phyloP scores from a whole-genome alignment of 1,140 invertebrate species.

The Drosophila parvula region DNA sequence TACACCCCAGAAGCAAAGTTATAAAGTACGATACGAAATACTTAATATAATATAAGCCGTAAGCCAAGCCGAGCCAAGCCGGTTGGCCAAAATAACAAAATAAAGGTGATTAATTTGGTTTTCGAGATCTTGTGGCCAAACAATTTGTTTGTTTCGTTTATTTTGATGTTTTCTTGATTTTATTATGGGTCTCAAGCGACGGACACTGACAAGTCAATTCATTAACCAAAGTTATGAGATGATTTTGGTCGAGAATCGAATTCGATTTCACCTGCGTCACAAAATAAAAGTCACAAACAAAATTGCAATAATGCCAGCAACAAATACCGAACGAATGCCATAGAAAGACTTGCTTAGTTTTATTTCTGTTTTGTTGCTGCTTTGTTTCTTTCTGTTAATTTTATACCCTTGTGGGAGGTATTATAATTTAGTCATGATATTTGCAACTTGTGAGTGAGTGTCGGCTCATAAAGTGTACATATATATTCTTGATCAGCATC shows the following conservation, averaged over 20 bases:
- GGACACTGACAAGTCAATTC: slow-evolving; percentile 17
- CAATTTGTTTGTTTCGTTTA: slow-evolving; percentile 22
- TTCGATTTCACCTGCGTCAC: slow-evolving; percentile 70
- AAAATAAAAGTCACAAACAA: slow-evolving; percentile 43
- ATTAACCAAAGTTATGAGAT: slow-evolving; percentile 28
- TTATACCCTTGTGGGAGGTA: neutral
- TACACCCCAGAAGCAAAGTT: slow-evolving; percentile 24
- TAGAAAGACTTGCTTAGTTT: slow-evolving; percentile 47
- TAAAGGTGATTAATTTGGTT: slow-evolving; percentile 12
- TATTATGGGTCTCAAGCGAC: neutral
- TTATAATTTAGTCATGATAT: too few species aligned
- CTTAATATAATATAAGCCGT: neutral
- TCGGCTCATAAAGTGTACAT: too few species aligned
- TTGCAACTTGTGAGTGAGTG: too few species aligned
- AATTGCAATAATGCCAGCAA: slow-evolving; percentile 23
- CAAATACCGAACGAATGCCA: slow-evolving; percentile 8
- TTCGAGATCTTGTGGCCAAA: slow-evolving; percentile 26
- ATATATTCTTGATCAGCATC: too few species aligned
- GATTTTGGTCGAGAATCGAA: slow-evolving; percentile 23
- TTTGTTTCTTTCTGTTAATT: slow-evolving; percentile 27
- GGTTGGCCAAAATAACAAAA: slow-evolving; percentile 17
- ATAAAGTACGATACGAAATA: neutral
- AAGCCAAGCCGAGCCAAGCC: slow-evolving; percentile 11
- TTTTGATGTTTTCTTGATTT: neutral
- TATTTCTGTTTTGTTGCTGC: slow-evolving; percentile 12